Conservation (phyloP, 2,888 invertebrate species). For the Biston betularia region DNA sequence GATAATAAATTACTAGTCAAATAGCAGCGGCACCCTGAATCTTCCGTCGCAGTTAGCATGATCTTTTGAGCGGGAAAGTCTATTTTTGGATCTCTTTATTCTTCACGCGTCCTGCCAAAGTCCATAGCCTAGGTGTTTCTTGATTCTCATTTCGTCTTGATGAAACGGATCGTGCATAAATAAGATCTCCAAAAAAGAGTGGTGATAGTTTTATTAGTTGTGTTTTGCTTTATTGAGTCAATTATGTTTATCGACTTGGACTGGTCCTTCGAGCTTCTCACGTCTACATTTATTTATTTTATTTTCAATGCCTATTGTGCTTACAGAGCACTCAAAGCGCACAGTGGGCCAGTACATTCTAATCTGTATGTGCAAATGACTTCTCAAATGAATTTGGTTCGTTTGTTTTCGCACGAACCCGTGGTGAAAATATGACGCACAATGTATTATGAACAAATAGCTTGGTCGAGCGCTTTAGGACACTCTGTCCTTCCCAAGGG, state of each 20-base stretch:
- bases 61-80: neutral
- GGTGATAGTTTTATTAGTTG: neutral
- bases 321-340: too few relatives aligned
- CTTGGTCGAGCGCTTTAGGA: constrained; percentile 56
- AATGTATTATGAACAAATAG: constrained; percentile 46
- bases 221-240: neutral
- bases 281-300: neutral
- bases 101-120: constrained; percentile 16
- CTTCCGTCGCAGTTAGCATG: constrained; percentile 5
- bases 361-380: neutral
- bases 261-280: constrained; percentile 9
- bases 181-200: neutral
- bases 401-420: constrained; percentile 9
- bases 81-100: constrained; percentile 26
- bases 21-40: constrained; percentile 2
- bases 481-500: constrained; percentile 73
- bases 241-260: neutral
- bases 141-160: neutral
- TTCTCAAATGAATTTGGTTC: constrained; percentile 1
- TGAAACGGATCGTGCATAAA: neutral
- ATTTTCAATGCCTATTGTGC: too few relatives aligned
- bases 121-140: constrained; percentile 9
- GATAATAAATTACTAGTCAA: constrained; percentile 5
- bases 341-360: neutral
- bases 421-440: constrained; percentile 25